Evolutionary conservation across 2,888 invertebrate species (phyloP), one percentile per base, ranked within the genome.

Genomic region (Coremacera marginata): DNA sequence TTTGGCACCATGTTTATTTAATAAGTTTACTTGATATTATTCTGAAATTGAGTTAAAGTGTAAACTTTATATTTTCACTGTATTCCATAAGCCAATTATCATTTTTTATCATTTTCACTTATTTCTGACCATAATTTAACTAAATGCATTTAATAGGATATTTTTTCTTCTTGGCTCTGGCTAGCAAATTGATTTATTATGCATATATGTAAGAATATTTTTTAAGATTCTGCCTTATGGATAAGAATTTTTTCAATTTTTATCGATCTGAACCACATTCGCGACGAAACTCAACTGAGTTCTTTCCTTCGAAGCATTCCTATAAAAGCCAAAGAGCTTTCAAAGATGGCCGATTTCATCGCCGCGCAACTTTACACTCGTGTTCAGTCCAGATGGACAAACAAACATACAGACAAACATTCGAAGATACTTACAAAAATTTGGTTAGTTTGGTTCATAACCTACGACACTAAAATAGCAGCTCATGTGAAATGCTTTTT

Each of bases 201-300:
- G 16, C 16, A n/a, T 37, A 27, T 70, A 70, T 70, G 16, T 68
- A 25, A 44, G 44, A 49, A n/a, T 57, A 60, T 57, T 75, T 57
- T 75, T 19, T 44, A 14, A 31, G 44, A 52, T 27, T 31, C 11
- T 44, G n/a, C 57, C 70, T 76, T 37, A 22, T 65, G 73, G 63
- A 75, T 63, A 49, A 62, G 75, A 73, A 74, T 80, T 78, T 67
- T 67, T 76, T 80, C 73, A 74, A 71, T 81, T 80, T 84, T 79
- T 87, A 86, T 88, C 87, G 82, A 85, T 83, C 86, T 86, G 86
- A 81, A 86, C 89, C 89, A 89, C 89, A 89, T 86, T 87, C 89
- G 86, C 88, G 87, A 86, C 86, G 84, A 88, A 86, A 89, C 89
- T 89, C 86, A 88, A 89, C 87, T 88, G 88, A 85, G 65, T 77